Percentiles rank a stretch among this genome's conserved stretches.
These are phyloP conservation scores for Lithophane socia DNA, from an alignment of 2,888 invertebrate species.

Conservation along the genomic window DNA sequence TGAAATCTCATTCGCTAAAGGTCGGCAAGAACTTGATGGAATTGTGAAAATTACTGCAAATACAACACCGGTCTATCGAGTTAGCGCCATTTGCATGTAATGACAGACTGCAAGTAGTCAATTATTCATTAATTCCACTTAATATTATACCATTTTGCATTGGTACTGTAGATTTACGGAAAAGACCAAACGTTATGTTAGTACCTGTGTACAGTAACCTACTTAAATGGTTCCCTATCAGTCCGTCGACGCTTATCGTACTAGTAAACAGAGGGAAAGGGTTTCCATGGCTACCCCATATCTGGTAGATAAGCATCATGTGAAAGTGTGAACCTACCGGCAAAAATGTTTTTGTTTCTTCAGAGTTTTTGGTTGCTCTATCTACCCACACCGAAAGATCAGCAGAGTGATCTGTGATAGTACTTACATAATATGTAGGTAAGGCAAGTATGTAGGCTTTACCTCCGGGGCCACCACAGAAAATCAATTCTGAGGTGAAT, in stretches of 20 bases:
- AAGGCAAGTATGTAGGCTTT: not conserved
- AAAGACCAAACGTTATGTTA: slow-evolving; percentile 11
- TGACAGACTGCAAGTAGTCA: slow-evolving; percentile 25
- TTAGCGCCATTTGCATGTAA: slow-evolving; percentile 33
- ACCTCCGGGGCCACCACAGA: not conserved
- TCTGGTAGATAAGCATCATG: slow-evolving; percentile 18
- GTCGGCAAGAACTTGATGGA: slow-evolving; percentile 21
- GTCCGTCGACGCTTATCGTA: slow-evolving; percentile 24
- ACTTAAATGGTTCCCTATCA: slow-evolving; percentile 32
- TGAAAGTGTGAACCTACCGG: slow-evolving; percentile 18
- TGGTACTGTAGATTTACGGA: not conserved
- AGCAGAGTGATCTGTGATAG: not conserved
- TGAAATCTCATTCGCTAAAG: slow-evolving; percentile 41
- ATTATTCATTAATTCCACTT: slow-evolving; percentile 25
- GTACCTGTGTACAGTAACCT: slow-evolving; percentile 16
- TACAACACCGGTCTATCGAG: slow-evolving; percentile 37
- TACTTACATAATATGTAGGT: not conserved
- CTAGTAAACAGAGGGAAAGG: slow-evolving; percentile 15
- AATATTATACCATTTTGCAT: slow-evolving; percentile 12
- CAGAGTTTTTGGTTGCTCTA: not conserved
- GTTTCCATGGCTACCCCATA: not conserved
- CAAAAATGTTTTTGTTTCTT: not conserved
- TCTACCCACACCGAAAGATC: not conserved
- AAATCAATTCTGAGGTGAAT: not conserved
- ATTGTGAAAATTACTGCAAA: slow-evolving; percentile 43